A percentile compares a stretch with the other conserved stretches of the same genome.
phyloP scores from a whole-genome alignment of 2,113 vertebrate species.

The Lepus europaeus region DNA sequence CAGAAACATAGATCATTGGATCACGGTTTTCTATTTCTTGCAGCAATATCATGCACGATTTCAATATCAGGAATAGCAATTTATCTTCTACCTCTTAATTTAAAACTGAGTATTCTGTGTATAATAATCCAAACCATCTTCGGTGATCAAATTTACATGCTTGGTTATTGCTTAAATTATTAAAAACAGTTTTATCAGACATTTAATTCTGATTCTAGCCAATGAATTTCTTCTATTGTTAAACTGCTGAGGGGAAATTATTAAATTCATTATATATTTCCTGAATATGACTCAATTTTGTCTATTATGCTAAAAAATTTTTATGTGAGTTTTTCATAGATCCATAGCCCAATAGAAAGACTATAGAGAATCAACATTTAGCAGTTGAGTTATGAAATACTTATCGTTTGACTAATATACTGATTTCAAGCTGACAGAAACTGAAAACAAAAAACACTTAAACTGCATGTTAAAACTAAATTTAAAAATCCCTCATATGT shows the following conservation, averaged over 20 bases:
- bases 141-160: not conserved
- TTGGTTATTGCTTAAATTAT: not conserved
- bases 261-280: not conserved
- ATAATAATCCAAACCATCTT: not conserved
- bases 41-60: not conserved
- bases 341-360: constrained; percentile 55
- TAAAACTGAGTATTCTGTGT: not conserved
- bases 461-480: constrained; percentile 56
- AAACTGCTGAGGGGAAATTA: not conserved
- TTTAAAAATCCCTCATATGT: constrained; percentile 45
- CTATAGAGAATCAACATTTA: constrained; percentile 68
- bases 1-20: not conserved
- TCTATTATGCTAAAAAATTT: too few relatives aligned
- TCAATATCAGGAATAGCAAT: not conserved
- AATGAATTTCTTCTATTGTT: not conserved
- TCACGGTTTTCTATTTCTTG: not conserved
- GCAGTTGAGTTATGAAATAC: constrained; percentile 66
- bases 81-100: not conserved
- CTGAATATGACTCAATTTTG: not conserved
- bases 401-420: constrained; percentile 54
- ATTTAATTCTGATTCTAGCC: not conserved
- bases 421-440: constrained; percentile 45
- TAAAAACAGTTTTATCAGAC: not conserved
- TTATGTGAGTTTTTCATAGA: too few relatives aligned
- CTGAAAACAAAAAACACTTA: constrained; percentile 38